Evolutionary conservation across 1,140 invertebrate genomes (phyloP), one percentile per base, ranked within the genome.

Genomic region (Heliothis virescens): DNA sequence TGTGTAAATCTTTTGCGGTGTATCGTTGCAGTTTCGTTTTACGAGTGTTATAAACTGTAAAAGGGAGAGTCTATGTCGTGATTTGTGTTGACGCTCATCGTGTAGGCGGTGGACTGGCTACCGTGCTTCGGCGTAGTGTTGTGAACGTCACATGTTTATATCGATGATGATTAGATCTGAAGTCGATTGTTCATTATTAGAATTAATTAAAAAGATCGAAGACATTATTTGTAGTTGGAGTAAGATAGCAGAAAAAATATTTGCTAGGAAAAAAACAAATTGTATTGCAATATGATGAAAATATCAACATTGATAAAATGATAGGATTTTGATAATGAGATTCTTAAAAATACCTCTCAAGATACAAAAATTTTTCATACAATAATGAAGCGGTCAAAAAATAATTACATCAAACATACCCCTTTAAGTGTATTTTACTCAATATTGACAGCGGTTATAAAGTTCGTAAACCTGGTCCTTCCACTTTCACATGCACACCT

Each of bases 81-180:
- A 92, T 91, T 89, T 90, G 89, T 91, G 89, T 87, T 81, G 91
- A 84, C 81, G 81, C 82, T 83, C 82, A 82, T 85, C 59, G 83
- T 67, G 88, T 89, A 83, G 91, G 89, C 87, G 88, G 81, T 75
- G 77, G 47, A 55, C 82, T 65, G 81, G 91, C 91, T 91, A 91
- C 91, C 71, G 91, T 88, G 75, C 79, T 83, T 79, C 21, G 83
- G 62, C 52, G 72, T 87, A 88, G 83, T 52, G 84, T 84, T 82
- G 69, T 67, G 60, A 71, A 60, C 79, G 77, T 75, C 5, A 41
- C 16, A 47, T 26, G 16, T 72, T 52, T 18, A 52, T 83, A 79
- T 79, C 53, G 72, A 79, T 60, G 72, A 79, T 60, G 74, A 13
- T 50, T 5, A 0, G 18, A 7, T 29, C 21, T 26, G 5, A 62